Evolutionary conservation across 2,797 vertebrate genomes (phyloP), one percentile per base, ranked within the genome.

Genomic region (Gouania willdenowi): DNA sequence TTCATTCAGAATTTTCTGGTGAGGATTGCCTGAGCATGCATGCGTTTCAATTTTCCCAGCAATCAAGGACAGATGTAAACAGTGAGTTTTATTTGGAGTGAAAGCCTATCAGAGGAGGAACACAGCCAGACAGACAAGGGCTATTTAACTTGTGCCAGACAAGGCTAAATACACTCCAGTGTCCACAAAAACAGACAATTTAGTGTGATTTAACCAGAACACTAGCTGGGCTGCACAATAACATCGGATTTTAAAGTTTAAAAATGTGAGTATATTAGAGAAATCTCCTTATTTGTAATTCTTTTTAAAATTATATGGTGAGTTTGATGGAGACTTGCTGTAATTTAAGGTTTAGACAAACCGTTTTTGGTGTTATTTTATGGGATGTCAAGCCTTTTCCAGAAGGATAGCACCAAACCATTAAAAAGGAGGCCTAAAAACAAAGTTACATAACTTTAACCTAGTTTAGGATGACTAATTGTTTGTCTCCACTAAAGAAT

Each of bases 361-460:
- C n/a, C n/a, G n/a, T n/a, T 67, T 66, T 55, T 64, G 5, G 44
- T 28, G 9, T 33, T 65, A 30, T 76, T 88, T 88, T 81, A 87
- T 50, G 71, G 83, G 75, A 58, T 71, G 62, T 72, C 60, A 63
- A 52, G 67, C 64, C 58, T 71, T 80, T 83, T 80, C 64, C 75
- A 72, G 62, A 76, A 62, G 77, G 64, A 78, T 73, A 79, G 81
- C 85, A 81, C 74, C 46, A 82, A 79, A 77, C 79, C 66, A 81
- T 86, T 77, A 88, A 84, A 69, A 43, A 29, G 41, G 62, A 76
- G 55, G 48, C 41, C 56, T 79, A 55, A 24, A 76, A 79, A 71
- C 67, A 67, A 34, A 55, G 71, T 88, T 88, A 58, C 78, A 75
- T 86, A 87, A 88, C 63, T 39, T 60, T 47, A 44, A 71, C 45